phyloP scores from a whole-genome alignment of 2,888 invertebrate genomes.

The Erynnis tages region DNA sequence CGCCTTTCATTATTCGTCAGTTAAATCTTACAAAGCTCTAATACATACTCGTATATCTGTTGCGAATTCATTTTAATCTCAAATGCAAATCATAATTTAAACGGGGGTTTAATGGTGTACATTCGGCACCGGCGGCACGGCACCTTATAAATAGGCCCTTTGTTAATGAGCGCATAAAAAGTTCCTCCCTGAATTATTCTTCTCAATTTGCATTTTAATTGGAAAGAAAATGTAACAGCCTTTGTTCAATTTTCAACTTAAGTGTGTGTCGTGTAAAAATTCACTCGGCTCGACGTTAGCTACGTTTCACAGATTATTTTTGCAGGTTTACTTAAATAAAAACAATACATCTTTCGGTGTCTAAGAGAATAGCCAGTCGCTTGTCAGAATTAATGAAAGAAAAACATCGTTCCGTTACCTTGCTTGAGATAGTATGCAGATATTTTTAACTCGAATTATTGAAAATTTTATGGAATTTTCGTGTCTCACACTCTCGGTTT shows the following conservation, averaged over 20 bases:
- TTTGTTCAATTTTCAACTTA: conserved; percentile 20
- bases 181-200: conserved; percentile 60
- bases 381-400: too few species aligned
- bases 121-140: background rate
- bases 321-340: too few species aligned
- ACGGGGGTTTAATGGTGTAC: background rate
- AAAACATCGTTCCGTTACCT: too few species aligned
- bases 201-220: conserved; percentile 67
- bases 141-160: conserved; percentile 6
- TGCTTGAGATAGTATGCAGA: too few species aligned
- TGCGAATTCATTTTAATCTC: too few species aligned
- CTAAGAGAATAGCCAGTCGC: background rate
- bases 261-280: conserved; percentile 18
- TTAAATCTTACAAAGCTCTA: too few species aligned
- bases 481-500: too few species aligned
- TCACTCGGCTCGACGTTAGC: conserved; percentile 1
- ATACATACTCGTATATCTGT: too few species aligned
- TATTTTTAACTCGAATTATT: too few species aligned
- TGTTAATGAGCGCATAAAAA: conserved; percentile 62
- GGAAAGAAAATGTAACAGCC: conserved; percentile 51
- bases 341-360: background rate
- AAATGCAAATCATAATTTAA: background rate
- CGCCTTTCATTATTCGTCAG: too few species aligned
- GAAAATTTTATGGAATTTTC: too few species aligned
- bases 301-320: background rate